Evolutionary conservation across 2,113 vertebrate species (phyloP).

Genomic region (Caretta caretta): DNA sequence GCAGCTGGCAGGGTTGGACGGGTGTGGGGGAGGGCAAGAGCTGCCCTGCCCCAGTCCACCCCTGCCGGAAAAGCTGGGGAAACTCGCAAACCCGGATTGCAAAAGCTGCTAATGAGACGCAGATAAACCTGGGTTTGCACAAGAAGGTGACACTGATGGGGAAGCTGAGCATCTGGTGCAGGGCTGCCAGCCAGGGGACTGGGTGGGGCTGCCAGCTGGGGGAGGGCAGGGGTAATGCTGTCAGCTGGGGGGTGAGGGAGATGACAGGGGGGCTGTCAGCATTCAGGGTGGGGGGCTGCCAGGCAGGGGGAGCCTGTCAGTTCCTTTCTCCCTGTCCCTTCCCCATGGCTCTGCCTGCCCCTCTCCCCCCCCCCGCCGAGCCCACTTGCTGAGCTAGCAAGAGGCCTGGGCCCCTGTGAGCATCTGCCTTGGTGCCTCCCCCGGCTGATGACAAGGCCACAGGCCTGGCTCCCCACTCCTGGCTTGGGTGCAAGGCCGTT

Average conservation of each 20-base stretch:
- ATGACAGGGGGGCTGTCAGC: not conserved
- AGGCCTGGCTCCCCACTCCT: not conserved
- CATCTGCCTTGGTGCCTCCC: not conserved
- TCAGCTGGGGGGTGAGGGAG: not conserved
- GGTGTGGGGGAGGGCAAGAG: not conserved
- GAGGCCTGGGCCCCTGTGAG: not conserved
- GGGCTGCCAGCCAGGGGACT: too few species aligned
- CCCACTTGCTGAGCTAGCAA: not conserved
- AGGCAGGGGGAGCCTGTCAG: not conserved
- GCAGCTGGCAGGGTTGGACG: not conserved
- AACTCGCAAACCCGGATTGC: not conserved
- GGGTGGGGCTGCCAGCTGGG: not conserved
- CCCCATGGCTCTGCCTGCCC: not conserved
- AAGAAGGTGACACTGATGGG: not conserved
- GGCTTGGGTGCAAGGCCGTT: too few species aligned
- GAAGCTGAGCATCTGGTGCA: not conserved
- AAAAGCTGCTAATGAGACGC: not conserved
- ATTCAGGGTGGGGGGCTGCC: not conserved
- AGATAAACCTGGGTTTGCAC: not conserved
- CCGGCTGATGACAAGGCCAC: not conserved
- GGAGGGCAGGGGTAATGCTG: not conserved
- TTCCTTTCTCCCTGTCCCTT: not conserved
- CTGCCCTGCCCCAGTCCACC: not conserved
- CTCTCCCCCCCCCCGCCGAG: fast-evolving
- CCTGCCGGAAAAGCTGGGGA: not conserved